Conservation (phyloP, 2,888 invertebrate genomes). For the Cordylochernes scorpioides region DNA sequence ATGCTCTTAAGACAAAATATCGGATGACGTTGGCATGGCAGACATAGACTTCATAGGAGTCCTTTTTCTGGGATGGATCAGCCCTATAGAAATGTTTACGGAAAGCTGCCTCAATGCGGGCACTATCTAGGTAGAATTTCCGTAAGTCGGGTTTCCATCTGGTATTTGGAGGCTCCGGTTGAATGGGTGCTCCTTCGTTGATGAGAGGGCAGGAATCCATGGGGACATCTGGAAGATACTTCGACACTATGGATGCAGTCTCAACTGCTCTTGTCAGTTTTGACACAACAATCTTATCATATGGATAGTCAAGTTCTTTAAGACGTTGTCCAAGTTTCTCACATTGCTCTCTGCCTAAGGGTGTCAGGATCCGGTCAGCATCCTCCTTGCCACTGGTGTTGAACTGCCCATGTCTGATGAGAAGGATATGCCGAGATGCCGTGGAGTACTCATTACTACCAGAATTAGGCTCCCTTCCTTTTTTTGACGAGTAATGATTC, state of each 20-base stretch:
- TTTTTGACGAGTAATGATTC: too few relatives aligned
- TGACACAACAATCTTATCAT: constrained; percentile 50
- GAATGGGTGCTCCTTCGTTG: constrained; percentile 76
- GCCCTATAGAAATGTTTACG: constrained; percentile 77
- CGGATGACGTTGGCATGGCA: constrained; percentile 96
- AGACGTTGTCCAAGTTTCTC: too few relatives aligned
- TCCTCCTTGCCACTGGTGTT: not conserved
- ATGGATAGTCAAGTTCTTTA: constrained; percentile 53
- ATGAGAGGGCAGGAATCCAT: constrained; percentile 42
- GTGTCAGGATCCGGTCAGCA: not conserved
- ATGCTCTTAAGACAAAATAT: constrained; percentile 40
- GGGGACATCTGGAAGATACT: constrained; percentile 32
- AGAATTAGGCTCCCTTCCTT: too few relatives aligned
- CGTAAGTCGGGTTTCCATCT: constrained; percentile 77
- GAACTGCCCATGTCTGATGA: not conserved
- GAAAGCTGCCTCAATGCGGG: constrained; percentile 84
- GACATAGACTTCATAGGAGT: constrained; percentile 64
- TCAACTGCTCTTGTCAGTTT: constrained; percentile 82
- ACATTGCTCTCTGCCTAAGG: too few relatives aligned
- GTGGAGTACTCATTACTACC: too few relatives aligned
- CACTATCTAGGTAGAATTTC: constrained; percentile 72
- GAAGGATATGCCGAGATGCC: not conserved
- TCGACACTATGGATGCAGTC: constrained; percentile 54
- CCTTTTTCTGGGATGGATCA: constrained; percentile 42
- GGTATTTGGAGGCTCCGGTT: constrained; percentile 68